phyloP scores from a whole-genome alignment of 2,797 vertebrate genomes.

The Xerus rutilus region DNA sequence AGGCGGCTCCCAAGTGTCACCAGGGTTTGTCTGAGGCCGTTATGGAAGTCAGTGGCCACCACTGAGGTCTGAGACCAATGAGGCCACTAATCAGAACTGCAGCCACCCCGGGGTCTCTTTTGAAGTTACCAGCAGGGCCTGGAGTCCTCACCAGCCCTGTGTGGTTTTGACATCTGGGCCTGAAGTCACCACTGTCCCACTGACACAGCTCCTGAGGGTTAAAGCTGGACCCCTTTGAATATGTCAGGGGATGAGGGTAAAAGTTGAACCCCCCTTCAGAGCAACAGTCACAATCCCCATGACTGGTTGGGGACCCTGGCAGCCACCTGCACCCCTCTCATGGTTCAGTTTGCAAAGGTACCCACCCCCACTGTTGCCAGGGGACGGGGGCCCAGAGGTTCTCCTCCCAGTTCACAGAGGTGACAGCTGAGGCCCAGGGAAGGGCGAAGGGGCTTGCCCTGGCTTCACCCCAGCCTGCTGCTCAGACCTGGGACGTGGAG shows the following conservation, averaged over 20 bases:
- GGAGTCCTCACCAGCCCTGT: background rate
- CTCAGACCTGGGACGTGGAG: background rate
- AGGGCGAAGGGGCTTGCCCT: background rate
- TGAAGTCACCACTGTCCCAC: background rate
- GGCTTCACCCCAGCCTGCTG: background rate
- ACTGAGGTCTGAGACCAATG: background rate
- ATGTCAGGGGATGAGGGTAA: background rate
- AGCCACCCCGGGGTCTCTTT: background rate
- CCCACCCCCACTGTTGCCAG: rapidly evolving
- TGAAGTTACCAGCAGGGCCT: background rate
- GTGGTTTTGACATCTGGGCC: background rate
- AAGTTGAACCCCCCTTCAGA: background rate
- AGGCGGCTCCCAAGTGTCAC: background rate
- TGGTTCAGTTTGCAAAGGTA: background rate
- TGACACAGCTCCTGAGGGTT: background rate
- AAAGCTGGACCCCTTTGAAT: background rate
- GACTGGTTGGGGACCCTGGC: rapidly evolving
- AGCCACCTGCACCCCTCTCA: rapidly evolving
- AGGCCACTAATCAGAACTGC: background rate
- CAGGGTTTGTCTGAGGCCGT: background rate
- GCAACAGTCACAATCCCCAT: background rate
- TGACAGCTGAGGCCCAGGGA: background rate
- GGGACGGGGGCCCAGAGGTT: background rate
- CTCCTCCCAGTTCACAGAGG: background rate
- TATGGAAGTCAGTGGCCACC: background rate